phyloP scores from a whole-genome alignment of 2,797 vertebrate genomes.

The Holocentrus rufus region DNA sequence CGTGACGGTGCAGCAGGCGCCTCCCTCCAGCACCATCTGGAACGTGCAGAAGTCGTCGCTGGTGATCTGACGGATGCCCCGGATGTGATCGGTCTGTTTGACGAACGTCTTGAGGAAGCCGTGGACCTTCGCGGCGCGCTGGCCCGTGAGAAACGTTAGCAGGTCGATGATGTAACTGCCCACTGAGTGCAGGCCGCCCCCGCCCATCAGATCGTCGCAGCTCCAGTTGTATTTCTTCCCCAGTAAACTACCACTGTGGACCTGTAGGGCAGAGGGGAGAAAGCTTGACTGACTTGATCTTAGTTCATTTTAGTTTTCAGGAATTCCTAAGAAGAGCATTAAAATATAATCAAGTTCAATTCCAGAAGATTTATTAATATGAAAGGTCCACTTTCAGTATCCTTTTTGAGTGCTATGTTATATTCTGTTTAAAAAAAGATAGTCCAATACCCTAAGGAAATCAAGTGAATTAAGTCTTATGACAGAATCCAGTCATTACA shows the following conservation, averaged over 20 bases:
- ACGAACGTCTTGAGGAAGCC: conserved; percentile 98
- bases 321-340: too few relatives aligned
- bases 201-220: conserved; percentile 98
- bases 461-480: too few relatives aligned
- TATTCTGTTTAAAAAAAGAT: too few relatives aligned
- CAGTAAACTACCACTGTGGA: conserved; percentile 94
- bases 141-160: conserved; percentile 94
- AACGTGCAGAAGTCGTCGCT: conserved; percentile 99
- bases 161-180: conserved; percentile 99
- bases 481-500: too few relatives aligned
- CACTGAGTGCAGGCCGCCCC: conserved; percentile 95
- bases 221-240: conserved; percentile 99
- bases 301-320: too few relatives aligned
- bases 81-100: conserved; percentile 97
- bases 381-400: too few relatives aligned
- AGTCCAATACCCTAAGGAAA: too few relatives aligned
- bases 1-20: conserved; percentile 95
- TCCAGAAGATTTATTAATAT: too few relatives aligned
- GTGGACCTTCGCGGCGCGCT: conserved; percentile 92
- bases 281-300: neutral
- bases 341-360: too few relatives aligned
- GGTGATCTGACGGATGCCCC: conserved; percentile 98
- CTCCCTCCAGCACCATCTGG: conserved; percentile 96
- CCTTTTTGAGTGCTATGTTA: too few relatives aligned
- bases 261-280: conserved; percentile 67